phyloP scores from a whole-genome alignment of 2,888 invertebrate genomes.

The Cecidostiba fungosa region DNA sequence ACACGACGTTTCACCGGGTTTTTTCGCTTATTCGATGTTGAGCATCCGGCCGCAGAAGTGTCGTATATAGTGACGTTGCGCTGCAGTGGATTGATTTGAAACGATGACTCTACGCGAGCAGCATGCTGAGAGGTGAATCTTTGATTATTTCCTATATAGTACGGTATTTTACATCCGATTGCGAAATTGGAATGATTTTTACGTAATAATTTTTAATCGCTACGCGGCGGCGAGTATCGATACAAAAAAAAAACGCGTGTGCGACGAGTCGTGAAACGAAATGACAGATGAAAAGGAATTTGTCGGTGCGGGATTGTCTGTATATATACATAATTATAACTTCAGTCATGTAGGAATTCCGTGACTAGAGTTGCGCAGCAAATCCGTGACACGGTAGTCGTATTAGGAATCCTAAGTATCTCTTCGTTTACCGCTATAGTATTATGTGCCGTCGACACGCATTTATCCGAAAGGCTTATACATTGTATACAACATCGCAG shows the following conservation, averaged over 20 bases:
- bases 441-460: neutral
- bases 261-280: neutral
- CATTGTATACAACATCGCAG: neutral
- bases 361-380: slow-evolving; percentile 41
- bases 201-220: neutral
- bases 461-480: neutral
- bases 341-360: slow-evolving; percentile 50
- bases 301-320: neutral
- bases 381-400: slow-evolving; percentile 29
- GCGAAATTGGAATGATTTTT: neutral
- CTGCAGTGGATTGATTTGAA: neutral
- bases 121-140: too few relatives aligned
- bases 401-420: slow-evolving; percentile 40
- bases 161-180: neutral
- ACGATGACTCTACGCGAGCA: neutral
- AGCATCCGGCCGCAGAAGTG: neutral
- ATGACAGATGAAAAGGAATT: slow-evolving; percentile 8
- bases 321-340: slow-evolving; percentile 24
- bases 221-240: neutral
- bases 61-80: neutral
- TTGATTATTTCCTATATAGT: neutral
- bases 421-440: slow-evolving; percentile 5
- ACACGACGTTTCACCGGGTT: neutral
- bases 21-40: neutral
- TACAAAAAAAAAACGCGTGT: neutral